Evolutionary conservation across 2,888 invertebrate species (phyloP).

Genomic region (Stictocephala bisonia): DNA sequence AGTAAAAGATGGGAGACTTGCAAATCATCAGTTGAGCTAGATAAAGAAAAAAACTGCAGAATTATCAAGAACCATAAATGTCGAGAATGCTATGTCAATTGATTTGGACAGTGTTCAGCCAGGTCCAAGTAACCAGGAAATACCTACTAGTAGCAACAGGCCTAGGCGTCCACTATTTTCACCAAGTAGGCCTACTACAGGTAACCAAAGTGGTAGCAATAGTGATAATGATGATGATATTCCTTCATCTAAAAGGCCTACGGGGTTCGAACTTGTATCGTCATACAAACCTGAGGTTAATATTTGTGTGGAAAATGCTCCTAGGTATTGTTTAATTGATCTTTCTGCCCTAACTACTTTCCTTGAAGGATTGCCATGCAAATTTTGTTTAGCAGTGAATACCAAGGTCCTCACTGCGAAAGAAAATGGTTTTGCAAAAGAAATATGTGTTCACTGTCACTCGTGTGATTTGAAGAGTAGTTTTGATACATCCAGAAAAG

Average conservation of each 20-base stretch:
- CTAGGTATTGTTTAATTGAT: conserved; percentile 27
- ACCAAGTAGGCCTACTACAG: conserved; percentile 1
- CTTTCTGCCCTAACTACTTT: conserved; percentile 6
- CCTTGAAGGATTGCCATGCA: conserved; percentile 10
- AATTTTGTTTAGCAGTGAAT: conserved; percentile 28
- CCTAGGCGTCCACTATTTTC: neutral
- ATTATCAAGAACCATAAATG: neutral
- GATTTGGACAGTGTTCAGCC: neutral
- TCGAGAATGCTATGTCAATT: neutral
- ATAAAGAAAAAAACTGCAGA: conserved; percentile 9
- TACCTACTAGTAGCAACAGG: conserved; percentile 1
- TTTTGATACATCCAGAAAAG: conserved; percentile 26
- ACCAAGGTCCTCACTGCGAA: neutral
- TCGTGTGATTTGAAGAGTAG: neutral
- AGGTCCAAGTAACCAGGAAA: conserved; percentile 11
- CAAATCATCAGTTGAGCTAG: conserved; percentile 10
- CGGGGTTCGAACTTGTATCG: conserved; percentile 19
- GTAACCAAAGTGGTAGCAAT: neutral
- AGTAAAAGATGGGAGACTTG: neutral
- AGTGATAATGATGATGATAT: neutral
- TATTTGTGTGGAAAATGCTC: neutral
- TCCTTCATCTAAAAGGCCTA: conserved; percentile 13
- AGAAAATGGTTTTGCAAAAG: conserved; percentile 20
- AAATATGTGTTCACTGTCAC: conserved; percentile 16
- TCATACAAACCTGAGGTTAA: conserved; percentile 10